A percentile compares a stretch with the other conserved stretches of the same genome.
phyloP scores from a whole-genome alignment of 2,113 vertebrate genomes.

The Coracopsis vasa region DNA sequence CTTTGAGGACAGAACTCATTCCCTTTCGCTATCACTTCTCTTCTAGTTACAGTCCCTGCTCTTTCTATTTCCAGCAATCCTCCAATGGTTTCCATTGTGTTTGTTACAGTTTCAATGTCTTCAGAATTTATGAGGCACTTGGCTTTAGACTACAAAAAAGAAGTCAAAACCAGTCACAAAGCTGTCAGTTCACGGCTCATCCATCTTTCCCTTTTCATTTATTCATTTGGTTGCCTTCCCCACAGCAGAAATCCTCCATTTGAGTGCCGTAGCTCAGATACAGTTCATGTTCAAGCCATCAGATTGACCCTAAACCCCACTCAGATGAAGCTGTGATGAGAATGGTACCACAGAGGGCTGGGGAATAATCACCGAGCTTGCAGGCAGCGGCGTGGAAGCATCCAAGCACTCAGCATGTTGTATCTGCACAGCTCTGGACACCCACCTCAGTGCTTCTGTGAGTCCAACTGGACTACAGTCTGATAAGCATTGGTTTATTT shows the following conservation, averaged over 20 bases:
- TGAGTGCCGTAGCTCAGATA: background rate
- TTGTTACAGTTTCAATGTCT: background rate
- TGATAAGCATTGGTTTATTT: background rate
- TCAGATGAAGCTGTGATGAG: background rate
- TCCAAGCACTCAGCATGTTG: background rate
- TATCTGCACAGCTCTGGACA: background rate
- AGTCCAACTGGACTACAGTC: background rate
- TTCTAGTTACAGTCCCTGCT: background rate
- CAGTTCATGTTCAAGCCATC: background rate
- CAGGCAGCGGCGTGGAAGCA: background rate
- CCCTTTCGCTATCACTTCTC: background rate
- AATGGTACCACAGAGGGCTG: background rate
- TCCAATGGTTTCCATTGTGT: background rate
- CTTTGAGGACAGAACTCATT: background rate
- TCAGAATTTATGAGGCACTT: background rate
- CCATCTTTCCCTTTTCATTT: background rate
- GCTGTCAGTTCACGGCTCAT: conserved; percentile 14
- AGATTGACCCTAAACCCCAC: background rate
- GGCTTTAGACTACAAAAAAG: background rate
- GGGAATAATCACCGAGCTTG: background rate
- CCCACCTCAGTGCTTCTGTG: fast-evolving
- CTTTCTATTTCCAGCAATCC: background rate
- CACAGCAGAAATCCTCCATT: background rate
- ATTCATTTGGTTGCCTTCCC: background rate
- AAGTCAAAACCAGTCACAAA: background rate